A percentile compares a stretch with the other conserved stretches of the same genome.
These are phyloP conservation scores for Sclerodermus sp. DNA, from an alignment of 2,888 invertebrate genomes.

Conservation along the genomic window DNA sequence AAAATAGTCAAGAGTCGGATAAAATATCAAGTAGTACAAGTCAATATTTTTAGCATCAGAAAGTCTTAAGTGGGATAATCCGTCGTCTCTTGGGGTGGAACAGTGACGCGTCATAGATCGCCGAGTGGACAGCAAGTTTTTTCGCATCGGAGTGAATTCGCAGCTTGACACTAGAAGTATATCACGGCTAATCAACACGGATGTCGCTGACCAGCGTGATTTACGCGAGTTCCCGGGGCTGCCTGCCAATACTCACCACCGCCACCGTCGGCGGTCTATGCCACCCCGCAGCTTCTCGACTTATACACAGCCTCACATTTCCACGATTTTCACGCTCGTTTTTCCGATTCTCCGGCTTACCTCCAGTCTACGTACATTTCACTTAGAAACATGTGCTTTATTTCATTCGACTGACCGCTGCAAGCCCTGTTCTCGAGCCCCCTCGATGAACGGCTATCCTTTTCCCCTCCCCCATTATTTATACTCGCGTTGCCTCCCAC, in stretches of 20 bases:
- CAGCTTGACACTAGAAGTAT: slow-evolving; percentile 32
- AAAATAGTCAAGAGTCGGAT: too few relatives aligned
- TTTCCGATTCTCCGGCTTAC: slow-evolving; percentile 22
- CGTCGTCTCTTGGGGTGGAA: too few relatives aligned
- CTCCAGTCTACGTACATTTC: slow-evolving; percentile 31
- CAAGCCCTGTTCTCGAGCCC: slow-evolving; percentile 22
- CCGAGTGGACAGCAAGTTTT: too few relatives aligned
- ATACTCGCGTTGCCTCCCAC: too few relatives aligned
- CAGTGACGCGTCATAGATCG: too few relatives aligned
- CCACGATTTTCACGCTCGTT: slow-evolving; percentile 14
- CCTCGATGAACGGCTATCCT: background rate
- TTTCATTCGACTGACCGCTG: slow-evolving; percentile 32
- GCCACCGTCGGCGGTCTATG: too few relatives aligned
- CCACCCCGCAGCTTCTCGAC: too few relatives aligned
- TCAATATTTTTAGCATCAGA: too few relatives aligned
- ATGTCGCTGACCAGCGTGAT: slow-evolving; percentile 33
- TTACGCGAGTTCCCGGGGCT: slow-evolving; percentile 30
- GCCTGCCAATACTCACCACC: slow-evolving; percentile 31
- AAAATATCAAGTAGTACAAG: too few relatives aligned
- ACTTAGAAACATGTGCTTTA: slow-evolving; percentile 34
- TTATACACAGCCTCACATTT: too few relatives aligned
- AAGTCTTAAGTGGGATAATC: too few relatives aligned
- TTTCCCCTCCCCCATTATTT: too few relatives aligned
- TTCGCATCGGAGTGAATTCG: slow-evolving; percentile 10
- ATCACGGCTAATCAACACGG: slow-evolving; percentile 38